These are phyloP conservation scores for Xanthorhoe designata DNA, from an alignment of 2,888 invertebrate species.

Conservation along the genomic window DNA sequence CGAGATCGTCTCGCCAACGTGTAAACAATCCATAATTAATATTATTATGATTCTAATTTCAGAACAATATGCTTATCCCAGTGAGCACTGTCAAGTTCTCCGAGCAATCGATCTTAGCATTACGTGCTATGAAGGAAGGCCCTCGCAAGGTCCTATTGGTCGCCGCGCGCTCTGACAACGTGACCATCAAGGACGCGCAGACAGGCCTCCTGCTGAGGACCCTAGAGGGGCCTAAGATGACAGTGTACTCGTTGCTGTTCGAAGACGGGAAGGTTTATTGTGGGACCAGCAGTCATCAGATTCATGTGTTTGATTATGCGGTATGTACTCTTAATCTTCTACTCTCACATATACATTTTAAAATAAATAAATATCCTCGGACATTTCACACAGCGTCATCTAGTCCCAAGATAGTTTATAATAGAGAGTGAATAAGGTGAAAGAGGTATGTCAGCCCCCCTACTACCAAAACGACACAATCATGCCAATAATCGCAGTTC, in stretches of 20 bases:
- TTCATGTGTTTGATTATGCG: constrained; percentile 90
- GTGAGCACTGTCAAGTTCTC: constrained; percentile 86
- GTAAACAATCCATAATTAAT: no score
- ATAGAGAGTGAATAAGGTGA: no score
- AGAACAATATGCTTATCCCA: constrained; percentile 85
- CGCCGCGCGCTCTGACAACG: constrained; percentile 88
- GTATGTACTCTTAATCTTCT: constrained; percentile 79
- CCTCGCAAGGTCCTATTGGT: constrained; percentile 89
- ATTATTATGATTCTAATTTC: constrained; percentile 49
- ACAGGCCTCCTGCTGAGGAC: constrained; percentile 89
- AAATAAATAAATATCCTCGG: background rate
- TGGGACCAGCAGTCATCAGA: constrained; percentile 90
- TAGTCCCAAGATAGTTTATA: no score
- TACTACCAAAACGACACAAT: no score
- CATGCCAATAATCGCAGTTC: no score
- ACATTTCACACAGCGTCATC: background rate
- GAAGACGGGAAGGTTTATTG: constrained; percentile 90
- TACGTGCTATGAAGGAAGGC: constrained; percentile 91
- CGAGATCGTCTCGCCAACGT: no score
- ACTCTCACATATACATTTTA: background rate
- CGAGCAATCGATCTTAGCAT: constrained; percentile 87
- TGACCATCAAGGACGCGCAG: constrained; percentile 90
- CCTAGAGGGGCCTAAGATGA: constrained; percentile 84
- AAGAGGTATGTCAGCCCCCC: no score
- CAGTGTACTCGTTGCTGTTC: constrained; percentile 90